A percentile compares a stretch with the other conserved stretches of the same genome.
Evolutionary conservation across 2,888 invertebrate genomes (phyloP).

Genomic region (Drosophila silvestris): DNA sequence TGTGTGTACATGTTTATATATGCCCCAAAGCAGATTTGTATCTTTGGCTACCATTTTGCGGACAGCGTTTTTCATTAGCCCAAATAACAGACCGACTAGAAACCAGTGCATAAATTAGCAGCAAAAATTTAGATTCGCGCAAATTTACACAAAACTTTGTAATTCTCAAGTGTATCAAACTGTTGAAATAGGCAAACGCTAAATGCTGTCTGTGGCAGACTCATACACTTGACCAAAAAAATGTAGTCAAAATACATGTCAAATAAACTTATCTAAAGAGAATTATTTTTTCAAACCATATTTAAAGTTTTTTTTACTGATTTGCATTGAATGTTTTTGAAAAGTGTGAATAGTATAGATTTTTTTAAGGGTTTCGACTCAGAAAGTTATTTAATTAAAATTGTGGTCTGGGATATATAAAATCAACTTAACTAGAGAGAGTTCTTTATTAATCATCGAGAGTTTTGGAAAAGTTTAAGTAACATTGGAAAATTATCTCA

Average conservation of each 20-base stretch:
- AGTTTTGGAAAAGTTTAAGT: not conserved
- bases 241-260: fast-evolving
- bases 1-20: constrained; percentile 45
- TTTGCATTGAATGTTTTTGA: not conserved
- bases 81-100: constrained; percentile 1
- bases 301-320: not conserved
- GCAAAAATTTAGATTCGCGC: constrained; percentile 28
- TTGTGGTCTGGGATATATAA: not conserved
- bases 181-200: constrained; percentile 34
- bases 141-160: constrained; percentile 34
- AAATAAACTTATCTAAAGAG: not conserved
- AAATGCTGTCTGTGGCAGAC: not conserved
- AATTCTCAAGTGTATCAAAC: constrained; percentile 46
- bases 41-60: constrained; percentile 45
- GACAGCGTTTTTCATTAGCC: constrained; percentile 58
- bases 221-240: not conserved
- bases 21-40: constrained; percentile 46
- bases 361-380: not conserved
- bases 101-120: constrained; percentile 52
- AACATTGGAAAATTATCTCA: not conserved
- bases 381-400: not conserved
- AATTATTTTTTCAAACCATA: not conserved
- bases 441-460: fast-evolving
- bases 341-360: not conserved
- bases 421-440: not conserved